A percentile compares a stretch with the other conserved stretches of the same genome.
Evolutionary conservation across 2,113 vertebrate species (phyloP).

Genomic region (Calyptomena viridis): DNA sequence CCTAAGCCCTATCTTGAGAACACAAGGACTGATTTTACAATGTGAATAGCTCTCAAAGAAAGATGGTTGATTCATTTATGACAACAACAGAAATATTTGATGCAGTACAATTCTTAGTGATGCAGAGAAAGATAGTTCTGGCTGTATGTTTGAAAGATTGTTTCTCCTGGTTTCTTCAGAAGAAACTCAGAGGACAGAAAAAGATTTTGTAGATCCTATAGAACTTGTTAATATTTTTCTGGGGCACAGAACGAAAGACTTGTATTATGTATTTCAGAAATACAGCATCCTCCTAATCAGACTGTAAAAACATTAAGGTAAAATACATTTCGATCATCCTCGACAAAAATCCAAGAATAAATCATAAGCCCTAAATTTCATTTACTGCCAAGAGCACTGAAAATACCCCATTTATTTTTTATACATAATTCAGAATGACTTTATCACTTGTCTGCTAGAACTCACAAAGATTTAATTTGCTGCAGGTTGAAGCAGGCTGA

Average conservation of each 20-base stretch:
- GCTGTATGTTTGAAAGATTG: neutral
- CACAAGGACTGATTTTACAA: neutral
- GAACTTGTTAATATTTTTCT: neutral
- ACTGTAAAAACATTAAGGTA: neutral
- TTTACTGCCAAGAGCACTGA: constrained; percentile 49
- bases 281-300: neutral
- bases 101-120: neutral
- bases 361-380: constrained; percentile 48
- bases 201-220: neutral
- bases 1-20: neutral
- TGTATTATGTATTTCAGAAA: neutral
- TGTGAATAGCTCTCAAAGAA: neutral
- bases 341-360: constrained; percentile 38
- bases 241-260: neutral
- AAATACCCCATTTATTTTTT: constrained; percentile 68
- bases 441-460: constrained; percentile 67
- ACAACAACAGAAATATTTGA: neutral
- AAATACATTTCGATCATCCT: neutral
- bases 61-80: neutral
- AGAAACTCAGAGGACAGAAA: neutral
- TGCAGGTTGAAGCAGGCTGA: constrained; percentile 79
- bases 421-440: constrained; percentile 62
- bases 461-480: constrained; percentile 75
- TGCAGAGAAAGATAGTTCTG: neutral
- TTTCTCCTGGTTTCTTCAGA: neutral